A percentile compares a stretch with the other conserved stretches of the same genome.
Evolutionary conservation across 2,888 invertebrate species (phyloP).

Genomic region (Eueremaeus valkanovi): DNA sequence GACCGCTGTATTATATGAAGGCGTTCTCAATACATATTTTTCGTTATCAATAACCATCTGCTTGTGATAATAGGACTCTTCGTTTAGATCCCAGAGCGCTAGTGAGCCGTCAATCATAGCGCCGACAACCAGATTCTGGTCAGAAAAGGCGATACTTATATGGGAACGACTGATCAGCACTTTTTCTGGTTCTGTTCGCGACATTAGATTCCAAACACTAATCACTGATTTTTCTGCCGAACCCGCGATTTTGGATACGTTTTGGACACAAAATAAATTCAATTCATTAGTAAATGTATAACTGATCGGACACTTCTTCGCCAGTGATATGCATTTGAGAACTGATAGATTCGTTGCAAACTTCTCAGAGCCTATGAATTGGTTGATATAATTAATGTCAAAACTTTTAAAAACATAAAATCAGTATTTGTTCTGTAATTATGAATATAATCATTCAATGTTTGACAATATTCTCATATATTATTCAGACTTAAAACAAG

Average conservation of each 20-base stretch:
- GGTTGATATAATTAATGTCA: not conserved
- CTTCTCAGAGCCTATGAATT: not conserved
- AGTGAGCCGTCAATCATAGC: slow-evolving; percentile 35
- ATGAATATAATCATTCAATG: too few species aligned
- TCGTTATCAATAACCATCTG: not conserved
- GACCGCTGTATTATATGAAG: slow-evolving; percentile 25
- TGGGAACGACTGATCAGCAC: slow-evolving; percentile 26
- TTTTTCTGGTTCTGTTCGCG: not conserved
- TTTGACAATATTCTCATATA: too few species aligned
- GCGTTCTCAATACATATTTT: not conserved
- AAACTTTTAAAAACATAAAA: too few species aligned
- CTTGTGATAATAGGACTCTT: not conserved
- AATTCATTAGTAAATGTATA: not conserved
- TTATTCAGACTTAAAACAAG: too few species aligned
- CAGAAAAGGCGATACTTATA: not conserved
- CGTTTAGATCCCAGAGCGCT: slow-evolving; percentile 34
- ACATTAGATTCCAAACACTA: not conserved
- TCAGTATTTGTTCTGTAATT: too few species aligned
- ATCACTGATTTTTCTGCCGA: slow-evolving; percentile 34
- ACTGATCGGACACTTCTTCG: slow-evolving; percentile 29
- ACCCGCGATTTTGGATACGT: slow-evolving; percentile 17
- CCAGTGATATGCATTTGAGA: not conserved
- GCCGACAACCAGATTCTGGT: not conserved
- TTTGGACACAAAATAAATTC: slow-evolving; percentile 26
- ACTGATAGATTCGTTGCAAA: not conserved